Base-by-base conservation (phyloP, 2,888 invertebrate genomes). In the Hylaea fasciaria region DNA sequence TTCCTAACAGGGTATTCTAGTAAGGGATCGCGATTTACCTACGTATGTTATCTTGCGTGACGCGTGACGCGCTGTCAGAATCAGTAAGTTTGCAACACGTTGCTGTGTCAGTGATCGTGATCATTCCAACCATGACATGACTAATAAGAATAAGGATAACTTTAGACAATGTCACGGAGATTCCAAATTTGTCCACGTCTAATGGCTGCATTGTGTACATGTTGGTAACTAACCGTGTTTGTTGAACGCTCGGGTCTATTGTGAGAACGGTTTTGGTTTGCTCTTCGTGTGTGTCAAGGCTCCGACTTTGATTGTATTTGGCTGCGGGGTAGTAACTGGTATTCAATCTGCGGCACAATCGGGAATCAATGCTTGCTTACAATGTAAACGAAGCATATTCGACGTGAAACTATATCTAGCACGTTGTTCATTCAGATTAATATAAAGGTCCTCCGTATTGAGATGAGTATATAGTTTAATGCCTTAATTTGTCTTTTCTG, bases 281-380 rank as follows among this genome's bases (percentile, higher is more conserved):
- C 64, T 69, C 67, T 61, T 70, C 61, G 59, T 71, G 53, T 71
- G 74, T 83, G 82, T 82, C 86, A 85, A 87, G 87, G 88, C 61
- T 70, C 17, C 58, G 70, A 57, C 86, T 85, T 85, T 83, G 76
- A 66, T 70, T 70, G 46, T 76, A 74, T 83, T 80, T 78, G 78
- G 76, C 67, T 63, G 32, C 1, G 32, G n/a, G n/a, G 9, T 32
- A 32, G 10, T 32, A 32, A 10, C n/a, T 7, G n/a, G 2, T 5
- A 5, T 22, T 22, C 5, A 2, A 22, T 22, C 22, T 22, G 22
- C 5, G n/a, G 73, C 62, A 73, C 77, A 71, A 79, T 80, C 74
- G 76, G 77, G 77, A 78, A 80, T 81, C 80, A 77, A 75, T 82
- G 44, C 22, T 69, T 65, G 65, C 22, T 2, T 63, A 68, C 65